Evolutionary conservation across 2,797 vertebrate genomes (phyloP), one percentile per base, ranked within the genome.

Genomic region (Okamejei kenojei): DNA sequence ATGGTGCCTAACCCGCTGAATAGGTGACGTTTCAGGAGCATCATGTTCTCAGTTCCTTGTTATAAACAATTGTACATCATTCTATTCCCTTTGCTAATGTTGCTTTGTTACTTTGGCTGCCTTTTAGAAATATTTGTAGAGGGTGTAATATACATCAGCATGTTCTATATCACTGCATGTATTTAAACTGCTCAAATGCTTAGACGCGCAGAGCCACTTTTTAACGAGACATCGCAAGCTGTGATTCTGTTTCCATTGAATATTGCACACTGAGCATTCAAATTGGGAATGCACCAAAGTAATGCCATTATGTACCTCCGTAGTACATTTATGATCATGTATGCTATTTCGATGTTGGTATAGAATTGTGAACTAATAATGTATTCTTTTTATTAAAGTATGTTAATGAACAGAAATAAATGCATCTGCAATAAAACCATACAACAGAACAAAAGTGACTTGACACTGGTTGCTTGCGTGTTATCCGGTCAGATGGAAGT

Each of bases 381-480:
- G 61, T 88, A 88, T 88, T 32, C 17, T 88, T 35, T 68, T 74
- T 74, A 54, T 21, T 68, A 35, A 68, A 19, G 17, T 82, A 9
- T 35, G 7, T 65, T 61, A 88, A 68, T 88, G 84, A 65, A 68
- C 81, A 19, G n/a, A 35, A 68, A 88, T 68, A 19, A 19, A 68
- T 88, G 84, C 17, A 88, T 68, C 63, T 21, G 63, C 84, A 68
- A 65, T 88, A 88, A 88, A 88, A 19, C 17, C 65, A 68, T 63
- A 10, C 35, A 32, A 32, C 61, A 35, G 19, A 10, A 65, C 19
- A 84, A 84, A 61, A 21, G 10, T 61, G 10, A 26, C 26, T 61
- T 15, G 54, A 84, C 21, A 32, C 29, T 68, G 63, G 7, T 63
- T 88, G 32, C n/a, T 68, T 3, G 84, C 8, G 58, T 65, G 29